Conservation (phyloP, 2,888 invertebrate genomes). For the Cryptus viduatorius region DNA sequence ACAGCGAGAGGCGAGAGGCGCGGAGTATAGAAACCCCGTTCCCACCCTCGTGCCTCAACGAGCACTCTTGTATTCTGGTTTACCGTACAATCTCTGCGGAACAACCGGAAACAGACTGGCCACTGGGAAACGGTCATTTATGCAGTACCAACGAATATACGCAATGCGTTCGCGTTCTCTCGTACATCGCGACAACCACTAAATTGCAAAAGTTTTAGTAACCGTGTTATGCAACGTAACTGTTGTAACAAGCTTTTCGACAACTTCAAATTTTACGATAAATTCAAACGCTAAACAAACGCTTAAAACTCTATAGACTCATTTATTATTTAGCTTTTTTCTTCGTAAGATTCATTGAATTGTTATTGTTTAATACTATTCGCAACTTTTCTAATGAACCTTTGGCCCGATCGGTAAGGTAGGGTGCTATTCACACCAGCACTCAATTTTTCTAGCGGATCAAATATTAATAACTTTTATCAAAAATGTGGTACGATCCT, state of each 20-base stretch:
- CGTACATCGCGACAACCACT: slow-evolving; percentile 15
- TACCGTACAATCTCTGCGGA: slow-evolving; percentile 66
- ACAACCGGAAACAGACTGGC: slow-evolving; percentile 58
- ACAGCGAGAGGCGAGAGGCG: slow-evolving; percentile 41
- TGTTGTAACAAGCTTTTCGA: background rate
- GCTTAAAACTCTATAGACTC: background rate
- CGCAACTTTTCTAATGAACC: too few species aligned
- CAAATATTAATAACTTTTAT: too few species aligned
- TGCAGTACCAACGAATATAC: slow-evolving; percentile 38
- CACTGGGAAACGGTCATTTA: slow-evolving; percentile 35
- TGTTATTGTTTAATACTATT: background rate
- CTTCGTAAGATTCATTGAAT: background rate
- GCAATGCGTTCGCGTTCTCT: slow-evolving; percentile 48
- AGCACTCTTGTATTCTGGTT: slow-evolving; percentile 58
- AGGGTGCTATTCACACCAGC: too few species aligned
- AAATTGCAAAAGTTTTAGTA: background rate
- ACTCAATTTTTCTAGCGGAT: too few species aligned
- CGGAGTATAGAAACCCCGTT: background rate
- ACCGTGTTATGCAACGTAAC: background rate
- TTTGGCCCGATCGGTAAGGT: too few species aligned
- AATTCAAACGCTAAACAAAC: too few species aligned
- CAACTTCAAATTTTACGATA: background rate
- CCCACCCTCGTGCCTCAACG: background rate
- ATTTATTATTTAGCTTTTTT: background rate
- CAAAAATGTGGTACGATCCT: too few species aligned